phyloP scores from a whole-genome alignment of 2,113 vertebrate species.

The Megaceryle torquata region DNA sequence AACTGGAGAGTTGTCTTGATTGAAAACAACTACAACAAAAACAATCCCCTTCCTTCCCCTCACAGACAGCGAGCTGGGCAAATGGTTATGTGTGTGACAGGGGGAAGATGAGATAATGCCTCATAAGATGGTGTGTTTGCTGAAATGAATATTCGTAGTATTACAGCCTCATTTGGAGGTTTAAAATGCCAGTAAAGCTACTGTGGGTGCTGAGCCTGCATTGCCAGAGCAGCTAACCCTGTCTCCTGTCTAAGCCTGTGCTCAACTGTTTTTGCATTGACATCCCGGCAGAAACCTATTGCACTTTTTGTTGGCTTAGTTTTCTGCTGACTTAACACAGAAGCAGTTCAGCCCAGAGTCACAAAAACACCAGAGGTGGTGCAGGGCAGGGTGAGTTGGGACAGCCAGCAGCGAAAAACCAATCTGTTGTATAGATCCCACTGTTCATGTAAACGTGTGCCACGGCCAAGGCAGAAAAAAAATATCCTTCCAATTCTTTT shows the following conservation, averaged over 20 bases:
- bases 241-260: constrained; percentile 10
- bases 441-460: neutral
- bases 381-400: neutral
- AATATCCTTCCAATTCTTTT: neutral
- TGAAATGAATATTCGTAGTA: neutral
- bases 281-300: constrained; percentile 4
- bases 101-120: neutral
- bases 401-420: neutral
- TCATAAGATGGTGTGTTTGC: neutral
- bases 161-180: neutral
- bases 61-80: neutral
- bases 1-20: neutral
- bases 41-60: neutral
- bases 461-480: neutral
- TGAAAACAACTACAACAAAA: neutral
- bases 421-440: neutral
- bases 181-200: neutral
- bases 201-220: neutral
- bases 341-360: constrained; percentile 57
- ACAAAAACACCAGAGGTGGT: constrained; percentile 38
- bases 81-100: neutral
- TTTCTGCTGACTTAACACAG: constrained; percentile 68
- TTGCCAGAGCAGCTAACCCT: neutral
- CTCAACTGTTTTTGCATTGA: constrained; percentile 15
- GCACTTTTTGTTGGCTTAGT: constrained; percentile 53